Evolutionary conservation across 2,888 invertebrate species (phyloP).

Genomic region (Drosophila pseudotalamancana): DNA sequence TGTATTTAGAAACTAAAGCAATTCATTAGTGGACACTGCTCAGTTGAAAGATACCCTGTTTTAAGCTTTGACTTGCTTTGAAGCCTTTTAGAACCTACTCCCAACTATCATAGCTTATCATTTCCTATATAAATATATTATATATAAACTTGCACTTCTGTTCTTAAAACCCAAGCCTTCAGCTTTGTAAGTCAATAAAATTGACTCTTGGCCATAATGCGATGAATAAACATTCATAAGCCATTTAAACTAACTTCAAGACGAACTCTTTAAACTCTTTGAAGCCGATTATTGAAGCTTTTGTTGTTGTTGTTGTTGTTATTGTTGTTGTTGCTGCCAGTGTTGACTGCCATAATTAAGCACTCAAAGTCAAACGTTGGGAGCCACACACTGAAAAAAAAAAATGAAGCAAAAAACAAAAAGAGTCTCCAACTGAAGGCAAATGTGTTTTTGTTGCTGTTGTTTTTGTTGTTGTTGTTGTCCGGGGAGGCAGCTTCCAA

Average conservation of each 20-base stretch:
- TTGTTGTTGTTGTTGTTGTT: slow-evolving; percentile 1
- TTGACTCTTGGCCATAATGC: slow-evolving; percentile 1
- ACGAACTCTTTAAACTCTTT: background rate
- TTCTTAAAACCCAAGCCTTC: background rate
- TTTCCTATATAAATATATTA: no score
- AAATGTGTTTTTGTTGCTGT: slow-evolving; percentile 22
- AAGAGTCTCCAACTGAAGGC: slow-evolving; percentile 21
- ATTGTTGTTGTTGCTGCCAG: slow-evolving; percentile 28
- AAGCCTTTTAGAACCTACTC: no score
- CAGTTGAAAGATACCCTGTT: no score
- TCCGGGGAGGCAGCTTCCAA: slow-evolving; percentile 47
- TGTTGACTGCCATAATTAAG: slow-evolving; percentile 66
- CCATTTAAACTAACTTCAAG: background rate
- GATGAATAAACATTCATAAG: slow-evolving; percentile 12
- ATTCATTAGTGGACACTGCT: no score
- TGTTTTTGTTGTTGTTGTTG: background rate
- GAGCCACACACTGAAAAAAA: slow-evolving; percentile 30
- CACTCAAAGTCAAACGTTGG: slow-evolving; percentile 64
- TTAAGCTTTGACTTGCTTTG: no score
- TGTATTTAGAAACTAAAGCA: no score
- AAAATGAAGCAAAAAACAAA: background rate
- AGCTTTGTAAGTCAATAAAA: background rate
- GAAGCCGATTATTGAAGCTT: slow-evolving; percentile 29
- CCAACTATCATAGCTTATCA: no score
- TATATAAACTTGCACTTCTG: no score